Evolutionary conservation across 92 coral and sea anemone genomes (phyloP), one percentile per base, ranked within the genome.

Genomic region (Parazoanthus atlanticus): DNA sequence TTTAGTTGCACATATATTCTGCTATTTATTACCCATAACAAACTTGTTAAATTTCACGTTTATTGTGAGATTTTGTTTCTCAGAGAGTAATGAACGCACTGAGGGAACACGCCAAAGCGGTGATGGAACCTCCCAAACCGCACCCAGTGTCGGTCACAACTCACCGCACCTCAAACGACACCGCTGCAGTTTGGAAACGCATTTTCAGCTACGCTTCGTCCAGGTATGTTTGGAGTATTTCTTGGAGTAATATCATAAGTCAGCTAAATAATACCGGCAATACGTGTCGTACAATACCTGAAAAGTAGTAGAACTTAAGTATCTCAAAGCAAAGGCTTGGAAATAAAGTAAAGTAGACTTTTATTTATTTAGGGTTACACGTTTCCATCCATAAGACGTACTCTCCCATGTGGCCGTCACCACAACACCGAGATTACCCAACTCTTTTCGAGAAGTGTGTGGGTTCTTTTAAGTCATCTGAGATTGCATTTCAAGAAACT

Each of bases 151-250:
- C 99, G 1, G 99, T 97, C 15, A 94, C 98, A 23, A 97, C 99
- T n/a, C 96, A 94, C 91, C 94, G 95, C 40, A 95, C 98, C 21
- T 93, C 90, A 73, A 93, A 94, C 85, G 98, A 97, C 91, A 95
- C 99, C 8, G 96, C 94, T 52, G 96, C 96, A 2, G 98, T 97
- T 17, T 97, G 99, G 99, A 95, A 95, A 89, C 96, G 95, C 76
- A 97, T 97, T 13, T 97, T 97, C 85, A 91, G 94, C 74, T 96
- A 95, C 32, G 93, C 98, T 28, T 91, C 96, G 28, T 86, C 95
- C 30, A 96, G 98, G 98, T 96, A 77, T 54, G 82, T 74, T 13
- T 79, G n/a, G 29, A 85, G 65, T 47, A 56, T 36, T 21, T 38
- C 25, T 5, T 72, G 17, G 7, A 29, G 23, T 2, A 29, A 72